Base-by-base conservation (phyloP, 2,888 invertebrate species). In the Polietes domitor region DNA sequence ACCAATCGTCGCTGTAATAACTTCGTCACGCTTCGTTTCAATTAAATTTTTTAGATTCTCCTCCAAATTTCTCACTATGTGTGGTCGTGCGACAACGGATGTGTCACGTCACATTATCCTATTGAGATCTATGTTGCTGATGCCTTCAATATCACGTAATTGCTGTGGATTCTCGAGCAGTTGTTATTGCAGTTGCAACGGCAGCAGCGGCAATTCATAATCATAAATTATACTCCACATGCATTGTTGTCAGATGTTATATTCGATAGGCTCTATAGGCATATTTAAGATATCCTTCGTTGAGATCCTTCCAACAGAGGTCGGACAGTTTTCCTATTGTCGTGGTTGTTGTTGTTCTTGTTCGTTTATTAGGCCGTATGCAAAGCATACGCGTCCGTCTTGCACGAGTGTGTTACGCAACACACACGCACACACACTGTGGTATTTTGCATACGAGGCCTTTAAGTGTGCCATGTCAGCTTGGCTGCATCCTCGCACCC, bases 171-270 rank as follows among this genome's bases (percentile, higher is more conserved):
- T n/a, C n/a, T n/a, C n/a, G n/a, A 41, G 41, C 68, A 71, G 72
- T 82, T 77, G 17, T 77, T 28, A 21, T 71, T 55, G 58, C 43
- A 65, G 50, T 70, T 78, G 21, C 43, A 58, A 15, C 19, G 1
- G 37, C 37, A 43, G 50, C 58, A 72, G 68, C 32, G 61, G 55
- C 37, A 73, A 50, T 80, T 86, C 87, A 85, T 87, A 88, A 88
- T 87, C 89, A 88, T 91, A 90, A 90, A 90, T 90, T 87, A 87
- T 81, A 75, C 88, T 81, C 89, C 86, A 85, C 88, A 88, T 90
- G 90, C n/a, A n/a, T 32, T 61, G 32, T 32, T 32, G n/a, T n/a
- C n/a, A n/a, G n/a, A n/a, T n/a, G n/a, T n/a, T 32, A 61, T 3
- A 86, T 86, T 87, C 87, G 85, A 83, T 82, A 87, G 87, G 87